Percentiles rank a stretch among this genome's conserved stretches.
Evolutionary conservation across 2,888 invertebrate species (phyloP).

Genomic region (Ganaspis brasiliensis): DNA sequence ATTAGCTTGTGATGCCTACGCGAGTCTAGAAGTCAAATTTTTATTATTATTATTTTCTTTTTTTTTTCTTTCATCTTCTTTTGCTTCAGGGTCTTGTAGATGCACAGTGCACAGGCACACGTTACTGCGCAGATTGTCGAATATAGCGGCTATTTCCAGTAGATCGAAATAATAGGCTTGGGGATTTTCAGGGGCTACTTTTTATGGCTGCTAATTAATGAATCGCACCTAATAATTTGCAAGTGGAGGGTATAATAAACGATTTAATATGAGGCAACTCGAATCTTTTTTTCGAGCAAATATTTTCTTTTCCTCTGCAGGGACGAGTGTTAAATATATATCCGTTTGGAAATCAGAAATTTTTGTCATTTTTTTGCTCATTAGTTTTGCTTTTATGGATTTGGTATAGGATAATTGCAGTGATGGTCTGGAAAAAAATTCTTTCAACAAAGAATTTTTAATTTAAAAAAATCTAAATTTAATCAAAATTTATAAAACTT

Average conservation of each 20-base stretch:
- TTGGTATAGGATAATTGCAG: too few species aligned
- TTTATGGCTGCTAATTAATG: conserved; percentile 32
- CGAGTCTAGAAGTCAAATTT: neutral
- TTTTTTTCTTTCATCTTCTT: neutral
- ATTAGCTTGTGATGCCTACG: conserved; percentile 32
- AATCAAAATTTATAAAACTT: too few species aligned
- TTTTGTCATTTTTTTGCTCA: too few species aligned
- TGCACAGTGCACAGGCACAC: neutral
- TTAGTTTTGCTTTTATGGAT: too few species aligned
- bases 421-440: too few species aligned
- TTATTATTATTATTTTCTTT: neutral
- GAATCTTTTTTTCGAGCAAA: too few species aligned
- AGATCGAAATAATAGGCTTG: conserved; percentile 16
- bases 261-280: too few species aligned
- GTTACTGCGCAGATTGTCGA: neutral
- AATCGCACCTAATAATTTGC: conserved; percentile 29
- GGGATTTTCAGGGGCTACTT: conserved; percentile 8
- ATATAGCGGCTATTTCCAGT: neutral
- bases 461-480: too few species aligned
- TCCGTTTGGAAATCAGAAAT: too few species aligned
- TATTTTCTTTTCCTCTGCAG: too few species aligned
- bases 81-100: neutral
- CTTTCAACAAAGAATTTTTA: too few species aligned
- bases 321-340: too few species aligned
- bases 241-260: neutral